Evolutionary conservation across 2,888 invertebrate genomes (phyloP), one percentile per base, ranked within the genome.

Genomic region (Orchesella flavescens): DNA sequence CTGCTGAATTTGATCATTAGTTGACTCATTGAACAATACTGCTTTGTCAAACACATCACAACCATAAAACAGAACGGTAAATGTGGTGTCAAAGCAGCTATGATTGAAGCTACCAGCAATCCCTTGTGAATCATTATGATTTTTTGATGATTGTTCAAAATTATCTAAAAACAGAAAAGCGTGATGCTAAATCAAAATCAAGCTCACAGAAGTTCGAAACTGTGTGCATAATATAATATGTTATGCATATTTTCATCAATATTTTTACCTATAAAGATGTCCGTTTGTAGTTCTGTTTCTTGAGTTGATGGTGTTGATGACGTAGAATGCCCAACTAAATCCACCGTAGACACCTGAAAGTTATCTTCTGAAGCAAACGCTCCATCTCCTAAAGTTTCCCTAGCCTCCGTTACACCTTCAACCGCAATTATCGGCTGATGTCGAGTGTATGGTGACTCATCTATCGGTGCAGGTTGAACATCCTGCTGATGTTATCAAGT

Each of bases 21-120:
- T 15, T 0, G 46, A 15, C 19, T 57, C 63, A 19, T 72, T 61
- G n/a, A 53, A 46, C 1, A 86, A 76, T 34, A 86, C 69, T 9
- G 24, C 34, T 23, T 49, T 43, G 66, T 86, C 86, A 53, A 86
- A 86, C 1, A 53, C 75, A 59, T 65, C 71, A 12, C 80, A 80
- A 55, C 71, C 59, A 24, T 77, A 71, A 55, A 86, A 80, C 19
- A 86, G 57, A n/a, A 81, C 17, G 17, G 81, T 46, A 9, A 86
- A 63, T 19, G 83, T 84, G 7, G 76, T 74, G 34, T 84, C 82
- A 17, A 84, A 84, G 23, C 76, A 80, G 43, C 55, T 73, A 4
- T 34, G 49, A 17, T 84, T 84, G 10, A 76, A 75, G 15, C 19
- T 61, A 19, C 13, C 7, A 2, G 24, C 24, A 24, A 3, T 19